phyloP scores from a whole-genome alignment of 30 jellyfish, hydroid and myxozoan species.

The Hydra vulgaris region DNA sequence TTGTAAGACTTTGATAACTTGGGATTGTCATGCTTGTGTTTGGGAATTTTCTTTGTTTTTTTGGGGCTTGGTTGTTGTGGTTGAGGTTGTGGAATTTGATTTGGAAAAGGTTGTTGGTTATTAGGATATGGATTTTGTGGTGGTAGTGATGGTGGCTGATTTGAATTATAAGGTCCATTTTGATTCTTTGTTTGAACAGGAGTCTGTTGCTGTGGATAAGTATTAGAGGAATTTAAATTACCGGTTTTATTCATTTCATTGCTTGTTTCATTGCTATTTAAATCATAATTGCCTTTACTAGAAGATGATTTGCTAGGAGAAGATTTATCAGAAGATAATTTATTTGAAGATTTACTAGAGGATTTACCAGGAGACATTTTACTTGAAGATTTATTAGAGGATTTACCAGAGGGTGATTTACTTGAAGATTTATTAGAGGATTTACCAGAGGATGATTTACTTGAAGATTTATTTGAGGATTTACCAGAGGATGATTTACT shows the following conservation, averaged over 20 bases:
- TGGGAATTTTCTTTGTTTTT: not conserved
- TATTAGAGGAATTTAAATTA: not conserved
- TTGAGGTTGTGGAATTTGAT: not conserved
- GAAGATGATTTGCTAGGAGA: not conserved
- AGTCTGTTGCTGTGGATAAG: not conserved
- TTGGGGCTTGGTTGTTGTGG: not conserved
- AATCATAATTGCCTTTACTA: not conserved
- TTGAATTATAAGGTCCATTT: not conserved
- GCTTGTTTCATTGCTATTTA: not conserved
- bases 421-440: not conserved
- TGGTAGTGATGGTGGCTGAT: constrained; percentile 13
- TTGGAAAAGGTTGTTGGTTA: not conserved
- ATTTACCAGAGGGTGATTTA: not conserved
- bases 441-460: not conserved
- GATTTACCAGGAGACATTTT: not conserved
- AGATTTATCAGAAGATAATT: not conserved
- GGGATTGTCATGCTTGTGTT: too few relatives aligned
- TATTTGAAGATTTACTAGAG: not conserved
- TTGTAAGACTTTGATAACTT: not conserved
- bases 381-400: not conserved
- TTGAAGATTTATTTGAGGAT: not conserved
- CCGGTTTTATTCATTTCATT: not conserved
- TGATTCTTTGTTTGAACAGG: not conserved
- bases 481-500: not conserved
- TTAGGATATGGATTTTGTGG: constrained; percentile 4